A percentile compares a stretch with the other conserved stretches of the same genome.
phyloP scores from a whole-genome alignment of 1,140 invertebrate genomes.

The Lanistes nyassanus region DNA sequence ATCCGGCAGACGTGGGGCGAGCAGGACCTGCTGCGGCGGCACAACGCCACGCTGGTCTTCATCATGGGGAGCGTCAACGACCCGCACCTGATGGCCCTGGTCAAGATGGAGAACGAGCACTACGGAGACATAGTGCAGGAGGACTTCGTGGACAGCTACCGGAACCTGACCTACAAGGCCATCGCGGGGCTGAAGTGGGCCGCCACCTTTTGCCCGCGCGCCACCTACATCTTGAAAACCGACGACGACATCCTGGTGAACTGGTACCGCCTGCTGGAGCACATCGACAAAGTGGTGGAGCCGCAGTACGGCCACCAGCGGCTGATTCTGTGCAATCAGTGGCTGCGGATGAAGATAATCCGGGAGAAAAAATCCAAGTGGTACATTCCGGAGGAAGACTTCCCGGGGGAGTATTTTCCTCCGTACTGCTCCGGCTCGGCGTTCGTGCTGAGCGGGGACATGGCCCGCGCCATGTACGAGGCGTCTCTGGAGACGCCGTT shows the following conservation, averaged over 20 bases:
- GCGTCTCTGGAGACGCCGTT: conserved; percentile 54
- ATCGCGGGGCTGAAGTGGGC: conserved; percentile 86
- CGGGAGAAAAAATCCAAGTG: conserved; percentile 66
- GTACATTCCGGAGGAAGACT: conserved; percentile 65
- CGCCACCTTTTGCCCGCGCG: conserved; percentile 73
- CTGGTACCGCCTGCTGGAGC: conserved; percentile 71
- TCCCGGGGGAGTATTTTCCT: conserved; percentile 62
- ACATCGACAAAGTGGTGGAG: conserved; percentile 67
- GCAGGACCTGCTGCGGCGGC: conserved; percentile 31
- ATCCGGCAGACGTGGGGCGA: conserved; percentile 64
- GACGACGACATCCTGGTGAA: conserved; percentile 68
- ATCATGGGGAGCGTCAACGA: conserved; percentile 74
- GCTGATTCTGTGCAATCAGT: conserved; percentile 58
- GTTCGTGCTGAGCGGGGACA: conserved; percentile 63
- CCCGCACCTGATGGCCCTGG: conserved; percentile 60
- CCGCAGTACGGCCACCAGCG: conserved; percentile 23
- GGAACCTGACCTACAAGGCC: conserved; percentile 89
- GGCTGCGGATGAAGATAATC: conserved; percentile 56
- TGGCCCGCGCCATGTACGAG: conserved; percentile 58
- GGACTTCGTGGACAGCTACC: conserved; percentile 81
- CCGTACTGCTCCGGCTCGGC: conserved; percentile 68
- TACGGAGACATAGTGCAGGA: conserved; percentile 83
- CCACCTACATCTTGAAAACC: conserved; percentile 68
- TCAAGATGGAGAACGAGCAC: conserved; percentile 73
- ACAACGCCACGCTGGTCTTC: conserved; percentile 70